Conservation (phyloP, 2,888 invertebrate genomes). For the Harpalus rufipes region DNA sequence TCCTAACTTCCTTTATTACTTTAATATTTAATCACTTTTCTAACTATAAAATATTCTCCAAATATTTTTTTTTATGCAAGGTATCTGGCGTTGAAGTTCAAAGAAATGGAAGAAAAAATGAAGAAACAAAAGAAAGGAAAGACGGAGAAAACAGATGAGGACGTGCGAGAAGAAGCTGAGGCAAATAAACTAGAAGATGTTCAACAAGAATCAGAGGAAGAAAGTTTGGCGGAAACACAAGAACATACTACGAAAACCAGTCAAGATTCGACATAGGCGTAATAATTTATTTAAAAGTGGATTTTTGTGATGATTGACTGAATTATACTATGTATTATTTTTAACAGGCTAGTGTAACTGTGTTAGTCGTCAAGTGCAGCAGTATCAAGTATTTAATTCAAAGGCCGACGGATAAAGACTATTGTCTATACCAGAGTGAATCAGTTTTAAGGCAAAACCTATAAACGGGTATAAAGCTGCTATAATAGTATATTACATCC, state of each 20-base stretch:
- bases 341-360: background rate
- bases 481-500: background rate
- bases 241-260: conserved; percentile 70
- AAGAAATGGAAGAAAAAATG: conserved; percentile 92
- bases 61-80: conserved; percentile 76
- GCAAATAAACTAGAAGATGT: conserved; percentile 69
- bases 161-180: conserved; percentile 73
- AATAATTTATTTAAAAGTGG: conserved; percentile 15
- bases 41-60: conserved; percentile 5
- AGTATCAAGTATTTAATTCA: background rate
- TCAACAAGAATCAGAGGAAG: conserved; percentile 71
- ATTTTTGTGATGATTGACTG: conserved; percentile 9
- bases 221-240: conserved; percentile 68
- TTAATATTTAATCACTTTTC: conserved; percentile 58
- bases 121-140: conserved; percentile 83
- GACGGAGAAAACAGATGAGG: conserved; percentile 75
- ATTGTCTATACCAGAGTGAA: background rate
- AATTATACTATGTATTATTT: background rate
- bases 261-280: conserved; percentile 3
- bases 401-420: background rate
- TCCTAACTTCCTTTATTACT: background rate
- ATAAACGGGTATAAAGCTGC: background rate
- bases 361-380: no score
- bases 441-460: background rate
- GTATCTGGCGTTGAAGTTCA: conserved; percentile 90